Percentiles rank a stretch among this genome's conserved stretches.
Conservation (phyloP, 2,113 vertebrate genomes). For the Cariama cristata region DNA sequence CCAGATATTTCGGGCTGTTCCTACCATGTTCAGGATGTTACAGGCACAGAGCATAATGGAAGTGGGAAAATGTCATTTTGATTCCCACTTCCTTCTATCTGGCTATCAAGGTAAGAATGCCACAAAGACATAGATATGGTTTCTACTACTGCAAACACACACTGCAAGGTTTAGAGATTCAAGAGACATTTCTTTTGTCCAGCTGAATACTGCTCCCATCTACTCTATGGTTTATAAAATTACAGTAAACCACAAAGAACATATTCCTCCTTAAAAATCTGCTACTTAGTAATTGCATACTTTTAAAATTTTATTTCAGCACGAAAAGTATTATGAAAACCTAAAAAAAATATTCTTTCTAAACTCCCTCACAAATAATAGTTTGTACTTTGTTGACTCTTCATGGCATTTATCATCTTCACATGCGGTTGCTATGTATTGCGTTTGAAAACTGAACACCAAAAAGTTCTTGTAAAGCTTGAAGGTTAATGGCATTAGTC, state of each 20-base stretch:
- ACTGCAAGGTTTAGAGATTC: neutral
- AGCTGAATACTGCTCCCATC: neutral
- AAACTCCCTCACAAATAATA: neutral
- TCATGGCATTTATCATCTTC: conserved; percentile 10
- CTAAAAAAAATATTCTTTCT: neutral
- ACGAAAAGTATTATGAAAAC: neutral
- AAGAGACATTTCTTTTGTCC: neutral
- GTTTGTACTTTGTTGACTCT: neutral
- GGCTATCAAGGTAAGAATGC: neutral
- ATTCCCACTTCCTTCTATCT: neutral
- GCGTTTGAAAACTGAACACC: conserved; percentile 36
- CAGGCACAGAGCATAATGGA: neutral
- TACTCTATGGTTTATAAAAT: neutral
- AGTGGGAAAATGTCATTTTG: fast-evolving
- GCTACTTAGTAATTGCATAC: neutral
- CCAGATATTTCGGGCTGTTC: neutral
- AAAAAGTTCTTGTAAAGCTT: conserved; percentile 34
- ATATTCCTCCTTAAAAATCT: neutral
- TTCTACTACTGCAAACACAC: neutral
- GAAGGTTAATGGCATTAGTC: conserved; percentile 70
- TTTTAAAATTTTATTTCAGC: neutral
- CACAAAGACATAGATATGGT: neutral
- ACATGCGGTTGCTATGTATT: neutral
- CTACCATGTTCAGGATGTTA: neutral
- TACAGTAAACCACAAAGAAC: neutral